Evolutionary conservation across 1,140 invertebrate species (phyloP).

Genomic region (Eufriesea mexicana): DNA sequence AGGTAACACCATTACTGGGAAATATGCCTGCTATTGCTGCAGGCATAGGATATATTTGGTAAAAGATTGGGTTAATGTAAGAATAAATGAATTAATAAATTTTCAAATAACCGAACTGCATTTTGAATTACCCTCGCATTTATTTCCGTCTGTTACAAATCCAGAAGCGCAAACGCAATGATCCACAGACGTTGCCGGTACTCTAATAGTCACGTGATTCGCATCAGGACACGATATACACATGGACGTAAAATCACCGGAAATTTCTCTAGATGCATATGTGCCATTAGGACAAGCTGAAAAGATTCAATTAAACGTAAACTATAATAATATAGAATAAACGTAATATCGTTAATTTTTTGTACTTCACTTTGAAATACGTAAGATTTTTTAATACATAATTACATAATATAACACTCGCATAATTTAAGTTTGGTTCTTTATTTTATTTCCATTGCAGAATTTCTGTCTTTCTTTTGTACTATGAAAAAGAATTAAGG

Average conservation of each 20-base stretch:
- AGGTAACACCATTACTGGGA: constrained; percentile 54
- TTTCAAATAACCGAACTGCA: neutral
- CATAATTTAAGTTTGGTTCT: neutral
- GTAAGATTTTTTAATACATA: too few relatives aligned
- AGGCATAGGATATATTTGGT: constrained; percentile 60
- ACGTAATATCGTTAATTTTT: too few relatives aligned
- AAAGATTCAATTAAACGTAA: constrained; percentile 41
- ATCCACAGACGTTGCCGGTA: constrained; percentile 81
- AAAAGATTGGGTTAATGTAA: neutral
- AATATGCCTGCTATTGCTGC: constrained; percentile 61
- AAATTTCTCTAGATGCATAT: constrained; percentile 77
- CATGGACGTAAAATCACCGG: constrained; percentile 82
- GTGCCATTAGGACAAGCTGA: constrained; percentile 82
- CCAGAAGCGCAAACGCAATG: constrained; percentile 86
- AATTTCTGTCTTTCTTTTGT: neutral
- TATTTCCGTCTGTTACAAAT: constrained; percentile 79
- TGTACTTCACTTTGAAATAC: too few relatives aligned
- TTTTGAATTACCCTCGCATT: constrained; percentile 81
- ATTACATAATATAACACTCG: too few relatives aligned
- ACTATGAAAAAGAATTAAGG: neutral
- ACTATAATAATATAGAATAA: too few relatives aligned
- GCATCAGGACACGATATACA: constrained; percentile 86
- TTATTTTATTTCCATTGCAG: neutral
- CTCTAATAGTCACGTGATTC: constrained; percentile 84
- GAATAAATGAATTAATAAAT: neutral